phyloP scores from a whole-genome alignment of 2,113 vertebrate genomes.

The Ellobius talpinus region DNA sequence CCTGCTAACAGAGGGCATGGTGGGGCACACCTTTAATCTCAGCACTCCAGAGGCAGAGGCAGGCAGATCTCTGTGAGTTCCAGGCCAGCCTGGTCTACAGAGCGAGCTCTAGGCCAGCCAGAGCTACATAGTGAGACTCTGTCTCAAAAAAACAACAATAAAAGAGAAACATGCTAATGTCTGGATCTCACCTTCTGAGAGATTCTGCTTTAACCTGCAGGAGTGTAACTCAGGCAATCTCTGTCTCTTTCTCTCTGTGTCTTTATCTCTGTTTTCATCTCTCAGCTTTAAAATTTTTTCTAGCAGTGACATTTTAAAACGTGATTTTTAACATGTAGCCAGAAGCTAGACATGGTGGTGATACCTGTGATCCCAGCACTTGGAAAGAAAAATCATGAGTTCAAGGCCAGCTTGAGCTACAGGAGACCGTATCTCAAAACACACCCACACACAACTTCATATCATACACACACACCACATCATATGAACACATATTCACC shows the following conservation, averaged over 20 bases:
- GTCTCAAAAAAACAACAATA: not conserved
- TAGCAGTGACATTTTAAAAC: not conserved
- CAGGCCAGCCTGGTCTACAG: not conserved
- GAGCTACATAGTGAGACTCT: not conserved
- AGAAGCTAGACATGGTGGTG: not conserved
- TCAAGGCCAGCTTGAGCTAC: not conserved
- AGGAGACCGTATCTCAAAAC: not conserved
- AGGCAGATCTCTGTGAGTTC: not conserved
- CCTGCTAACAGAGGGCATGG: not conserved
- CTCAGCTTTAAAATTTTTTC: not conserved
- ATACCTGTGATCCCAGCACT: not conserved
- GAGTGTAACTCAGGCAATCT: not conserved
- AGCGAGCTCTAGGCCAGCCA: not conserved
- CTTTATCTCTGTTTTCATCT: not conserved
- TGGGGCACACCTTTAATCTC: not conserved
- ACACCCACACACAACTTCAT: not conserved
- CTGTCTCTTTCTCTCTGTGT: not conserved
- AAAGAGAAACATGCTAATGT: not conserved
- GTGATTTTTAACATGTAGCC: not conserved
- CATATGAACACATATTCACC: not conserved
- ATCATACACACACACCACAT: not conserved
- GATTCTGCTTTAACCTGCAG: conserved; percentile 21
- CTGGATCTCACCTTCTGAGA: not conserved
- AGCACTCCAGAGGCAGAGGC: not conserved
- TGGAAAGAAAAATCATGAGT: not conserved